Evolutionary conservation across 2,888 invertebrate genomes (phyloP).

Genomic region (Pelosia muscerda): DNA sequence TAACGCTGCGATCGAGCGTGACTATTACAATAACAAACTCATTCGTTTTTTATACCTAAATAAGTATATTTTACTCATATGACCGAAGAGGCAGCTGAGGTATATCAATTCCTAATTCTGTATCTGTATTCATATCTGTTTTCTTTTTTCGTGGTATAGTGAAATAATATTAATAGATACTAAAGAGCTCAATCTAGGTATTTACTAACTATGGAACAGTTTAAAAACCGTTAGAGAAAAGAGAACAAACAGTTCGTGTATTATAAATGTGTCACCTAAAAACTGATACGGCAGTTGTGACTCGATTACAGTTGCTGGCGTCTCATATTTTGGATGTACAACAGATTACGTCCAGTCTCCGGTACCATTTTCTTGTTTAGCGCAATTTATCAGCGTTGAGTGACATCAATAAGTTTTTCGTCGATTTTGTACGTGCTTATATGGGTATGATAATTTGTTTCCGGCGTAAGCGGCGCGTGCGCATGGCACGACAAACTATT

Average conservation of each 20-base stretch:
- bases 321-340: slow-evolving; percentile 61
- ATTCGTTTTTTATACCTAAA: slow-evolving; percentile 42
- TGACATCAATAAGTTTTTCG: slow-evolving; percentile 84
- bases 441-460: slow-evolving; percentile 87
- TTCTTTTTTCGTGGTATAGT: slow-evolving; percentile 34
- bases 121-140: background rate
- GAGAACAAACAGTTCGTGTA: slow-evolving; percentile 53
- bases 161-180: slow-evolving; percentile 51
- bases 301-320: slow-evolving; percentile 53
- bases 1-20: slow-evolving; percentile 60
- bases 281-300: slow-evolving; percentile 63
- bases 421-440: slow-evolving; percentile 81
- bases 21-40: slow-evolving; percentile 53
- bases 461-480: slow-evolving; percentile 85
- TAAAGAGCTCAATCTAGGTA: slow-evolving; percentile 23
- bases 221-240: slow-evolving; percentile 63
- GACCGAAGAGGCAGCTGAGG: background rate
- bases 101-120: background rate
- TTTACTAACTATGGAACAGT: slow-evolving; percentile 32
- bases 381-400: slow-evolving; percentile 80
- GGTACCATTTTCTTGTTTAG: slow-evolving; percentile 78
- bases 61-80: background rate
- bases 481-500: slow-evolving; percentile 84
- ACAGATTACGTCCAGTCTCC: slow-evolving; percentile 65
- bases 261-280: slow-evolving; percentile 63